Evolutionary conservation across 2,888 invertebrate genomes (phyloP), one percentile per base, ranked within the genome.

Genomic region (Philereme transversata): DNA sequence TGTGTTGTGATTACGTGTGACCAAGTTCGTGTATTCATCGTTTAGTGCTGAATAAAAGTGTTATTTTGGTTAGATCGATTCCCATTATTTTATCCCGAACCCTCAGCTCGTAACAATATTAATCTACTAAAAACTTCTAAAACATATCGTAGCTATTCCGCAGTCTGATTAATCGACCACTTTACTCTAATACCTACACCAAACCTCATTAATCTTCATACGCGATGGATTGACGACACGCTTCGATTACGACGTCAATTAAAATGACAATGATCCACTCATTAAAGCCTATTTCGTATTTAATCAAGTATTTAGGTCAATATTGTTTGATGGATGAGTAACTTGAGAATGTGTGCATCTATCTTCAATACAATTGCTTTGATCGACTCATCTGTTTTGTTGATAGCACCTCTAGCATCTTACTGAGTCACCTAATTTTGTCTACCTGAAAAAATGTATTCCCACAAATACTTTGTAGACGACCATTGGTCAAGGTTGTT

Each of bases 191-290:
- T 65, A 64, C 57, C 52, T 57, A 38, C 61, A 45, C 47, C 51
- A 51, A 57, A 65, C 54, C 60, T 61, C 65, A 67, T 70, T 64
- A 70, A 70, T 70, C 70, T 67, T 70, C 65, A 67, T 68, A 64
- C 56, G 57, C 52, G 7, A 53, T 61, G 47, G 49, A 62, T 61
- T 57, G 61, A 63, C 59, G 70, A 57, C 55, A 58, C 65, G 68
- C 65, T 67, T 70, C 68, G 65, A 65, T 67, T 67, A 60, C 68
- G 33, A 44, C 62, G 56, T 67, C 70, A 68, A 67, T 70, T 70
- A 67, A 67, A 64, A 64, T 64, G 61, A 66, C 66, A 67, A 68
- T 67, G 66, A 68, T 58, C 54, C 53, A 48, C 64, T 62, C 60
- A 57, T 67, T 65, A 62, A 7, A 64, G 55, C 7, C 48, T 62